Percentiles rank a stretch among this genome's conserved stretches.
These are phyloP conservation scores for Tanytarsus gracilentus DNA, from an alignment of 2,888 invertebrate species.

Conservation along the genomic window DNA sequence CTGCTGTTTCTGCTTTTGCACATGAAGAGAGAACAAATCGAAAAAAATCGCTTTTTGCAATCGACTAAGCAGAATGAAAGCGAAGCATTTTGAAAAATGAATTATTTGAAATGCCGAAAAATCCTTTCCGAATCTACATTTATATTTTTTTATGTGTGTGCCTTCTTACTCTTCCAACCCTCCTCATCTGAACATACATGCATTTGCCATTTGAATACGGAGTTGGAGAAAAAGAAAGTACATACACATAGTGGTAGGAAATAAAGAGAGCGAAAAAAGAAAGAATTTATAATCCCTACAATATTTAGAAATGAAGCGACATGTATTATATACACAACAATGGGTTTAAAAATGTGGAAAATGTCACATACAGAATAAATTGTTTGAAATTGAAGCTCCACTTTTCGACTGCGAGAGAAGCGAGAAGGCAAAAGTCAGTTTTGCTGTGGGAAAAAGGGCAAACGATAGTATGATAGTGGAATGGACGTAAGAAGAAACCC, in stretches of 20 bases:
- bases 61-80: not conserved
- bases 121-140: no score
- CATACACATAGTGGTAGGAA: no score
- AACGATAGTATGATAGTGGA: not conserved
- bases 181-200: no score
- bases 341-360: constrained; percentile 7
- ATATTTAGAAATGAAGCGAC: constrained; percentile 7
- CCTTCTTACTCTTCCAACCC: no score
- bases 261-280: no score
- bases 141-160: no score
- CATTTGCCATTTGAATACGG: no score
- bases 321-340: not conserved
- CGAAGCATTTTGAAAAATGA: constrained; percentile 11
- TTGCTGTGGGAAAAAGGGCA: not conserved
- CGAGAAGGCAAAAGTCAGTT: no score
- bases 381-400: constrained; percentile 23
- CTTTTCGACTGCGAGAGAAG: not conserved
- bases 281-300: not conserved
- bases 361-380: constrained; percentile 27
- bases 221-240: not conserved
- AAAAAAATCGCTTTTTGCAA: not conserved
- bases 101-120: constrained; percentile 1
- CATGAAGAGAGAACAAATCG: not conserved
- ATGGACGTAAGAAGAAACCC: no score
- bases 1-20: not conserved